Evolutionary conservation across 2,797 vertebrate species (phyloP).

Genomic region (Crax fasciolata): DNA sequence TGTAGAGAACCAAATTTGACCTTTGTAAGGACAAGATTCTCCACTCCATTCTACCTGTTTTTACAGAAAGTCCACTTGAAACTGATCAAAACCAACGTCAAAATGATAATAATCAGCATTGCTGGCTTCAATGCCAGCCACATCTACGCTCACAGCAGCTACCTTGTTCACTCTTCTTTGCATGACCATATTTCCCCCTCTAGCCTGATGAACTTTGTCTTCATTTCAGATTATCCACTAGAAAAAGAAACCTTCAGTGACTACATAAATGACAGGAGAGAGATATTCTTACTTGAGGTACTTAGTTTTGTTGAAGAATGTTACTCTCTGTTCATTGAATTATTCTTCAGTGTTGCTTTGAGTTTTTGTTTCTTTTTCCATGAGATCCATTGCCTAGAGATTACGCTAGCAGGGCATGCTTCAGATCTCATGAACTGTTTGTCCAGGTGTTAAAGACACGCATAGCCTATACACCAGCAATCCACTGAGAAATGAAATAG

Average conservation of each 20-base stretch:
- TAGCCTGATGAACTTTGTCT: background rate
- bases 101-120: background rate
- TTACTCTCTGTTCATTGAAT: background rate
- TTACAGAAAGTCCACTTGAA: background rate
- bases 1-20: background rate
- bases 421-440: background rate
- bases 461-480: background rate
- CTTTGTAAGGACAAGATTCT: background rate
- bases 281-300: conserved; percentile 93
- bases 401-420: background rate
- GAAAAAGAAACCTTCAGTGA: conserved; percentile 83
- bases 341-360: background rate
- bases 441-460: background rate
- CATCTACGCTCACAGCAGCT: background rate
- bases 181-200: background rate
- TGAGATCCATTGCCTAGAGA: background rate
- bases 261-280: conserved; percentile 86
- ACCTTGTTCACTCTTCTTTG: background rate
- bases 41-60: background rate
- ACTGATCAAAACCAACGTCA: background rate
- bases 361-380: background rate
- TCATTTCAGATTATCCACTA: conserved; percentile 83
- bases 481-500: background rate
- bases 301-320: background rate
- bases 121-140: accelerated